Evolutionary conservation across 64 coral and sea anemone species (phyloP).

Genomic region (Montipora efflorescens): DNA sequence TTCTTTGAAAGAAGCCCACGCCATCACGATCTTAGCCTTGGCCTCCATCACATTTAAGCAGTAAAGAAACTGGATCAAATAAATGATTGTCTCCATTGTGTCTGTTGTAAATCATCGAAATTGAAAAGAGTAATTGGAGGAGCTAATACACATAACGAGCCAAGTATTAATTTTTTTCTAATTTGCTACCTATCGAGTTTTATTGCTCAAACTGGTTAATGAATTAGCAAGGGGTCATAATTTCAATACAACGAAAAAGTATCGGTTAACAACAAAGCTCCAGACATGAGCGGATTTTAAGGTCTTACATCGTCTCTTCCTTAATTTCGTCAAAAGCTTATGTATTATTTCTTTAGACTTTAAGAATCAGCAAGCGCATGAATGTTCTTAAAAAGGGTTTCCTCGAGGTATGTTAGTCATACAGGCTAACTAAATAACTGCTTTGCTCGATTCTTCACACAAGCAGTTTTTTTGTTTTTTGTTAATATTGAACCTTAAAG

Average conservation of each 20-base stretch:
- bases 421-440: no score
- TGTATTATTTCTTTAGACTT: background rate
- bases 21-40: no score
- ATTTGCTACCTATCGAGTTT: background rate
- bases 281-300: background rate
- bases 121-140: background rate
- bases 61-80: no score
- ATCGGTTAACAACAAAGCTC: background rate
- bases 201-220: background rate
- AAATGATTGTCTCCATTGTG: background rate
- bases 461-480: no score
- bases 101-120: background rate
- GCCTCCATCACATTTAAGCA: no score
- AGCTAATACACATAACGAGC: background rate
- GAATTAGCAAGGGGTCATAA: background rate
- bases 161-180: background rate
- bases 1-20: no score
- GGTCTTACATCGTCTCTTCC: background rate
- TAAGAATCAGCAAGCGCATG: background rate
- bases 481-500: no score
- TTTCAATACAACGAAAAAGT: background rate
- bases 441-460: no score
- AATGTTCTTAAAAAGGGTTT: background rate
- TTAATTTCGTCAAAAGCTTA: background rate
- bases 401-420: no score